These are phyloP conservation scores for Sesamia nonagrioides DNA, from an alignment of 1,140 invertebrate genomes.

Conservation along the genomic window DNA sequence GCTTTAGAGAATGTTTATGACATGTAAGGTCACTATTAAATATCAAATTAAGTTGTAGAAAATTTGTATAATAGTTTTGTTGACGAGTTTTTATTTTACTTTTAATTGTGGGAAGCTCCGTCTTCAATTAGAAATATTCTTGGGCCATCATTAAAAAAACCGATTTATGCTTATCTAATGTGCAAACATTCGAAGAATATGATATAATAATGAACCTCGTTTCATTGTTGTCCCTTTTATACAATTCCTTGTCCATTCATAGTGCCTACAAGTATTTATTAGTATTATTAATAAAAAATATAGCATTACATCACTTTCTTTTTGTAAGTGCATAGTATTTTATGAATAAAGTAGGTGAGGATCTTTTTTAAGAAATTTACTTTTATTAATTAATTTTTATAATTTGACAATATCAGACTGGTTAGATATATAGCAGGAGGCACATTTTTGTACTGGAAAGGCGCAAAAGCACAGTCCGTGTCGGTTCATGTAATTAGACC, in stretches of 20 bases:
- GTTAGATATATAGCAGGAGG: conserved; percentile 11
- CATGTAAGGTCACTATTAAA: conserved; percentile 67
- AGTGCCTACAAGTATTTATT: conserved; percentile 20
- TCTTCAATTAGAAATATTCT: conserved; percentile 65
- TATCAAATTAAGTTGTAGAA: conserved; percentile 76
- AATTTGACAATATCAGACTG: no score
- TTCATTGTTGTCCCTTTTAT: conserved; percentile 63
- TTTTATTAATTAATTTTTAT: background rate
- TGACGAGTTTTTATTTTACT: conserved; percentile 75
- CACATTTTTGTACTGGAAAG: background rate
- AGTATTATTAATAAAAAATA: conserved; percentile 36
- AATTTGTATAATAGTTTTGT: conserved; percentile 83
- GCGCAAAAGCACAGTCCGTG: background rate
- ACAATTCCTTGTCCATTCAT: conserved; percentile 35
- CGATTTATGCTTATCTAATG: conserved; percentile 72
- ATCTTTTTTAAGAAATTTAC: background rate
- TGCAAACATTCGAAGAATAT: conserved; percentile 58
- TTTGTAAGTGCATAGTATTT: conserved; percentile 12
- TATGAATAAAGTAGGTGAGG: conserved; percentile 12
- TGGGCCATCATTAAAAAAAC: conserved; percentile 64
- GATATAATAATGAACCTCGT: conserved; percentile 67
- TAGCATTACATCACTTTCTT: conserved; percentile 24
- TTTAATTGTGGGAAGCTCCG: conserved; percentile 69
- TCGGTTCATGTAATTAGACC: no score
- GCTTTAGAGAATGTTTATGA: conserved; percentile 93